Conservation (phyloP, 2,888 invertebrate genomes). For the Tipula confusa region DNA sequence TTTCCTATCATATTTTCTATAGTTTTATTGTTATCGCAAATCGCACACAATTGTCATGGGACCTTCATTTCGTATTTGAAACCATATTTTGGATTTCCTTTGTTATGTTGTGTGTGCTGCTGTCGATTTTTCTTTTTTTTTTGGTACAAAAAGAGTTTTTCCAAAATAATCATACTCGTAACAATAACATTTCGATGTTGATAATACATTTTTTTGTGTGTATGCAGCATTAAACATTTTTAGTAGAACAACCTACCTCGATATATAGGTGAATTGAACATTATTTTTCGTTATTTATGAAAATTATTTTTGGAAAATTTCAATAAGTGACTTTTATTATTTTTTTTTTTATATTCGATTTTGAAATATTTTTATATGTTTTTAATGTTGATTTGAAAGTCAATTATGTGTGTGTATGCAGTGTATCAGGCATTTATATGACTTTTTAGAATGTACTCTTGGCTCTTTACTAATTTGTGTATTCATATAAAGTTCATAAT, state of each 20-base stretch:
- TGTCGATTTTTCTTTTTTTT: neutral
- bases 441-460: too few relatives aligned
- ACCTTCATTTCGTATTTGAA: neutral
- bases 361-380: too few relatives aligned
- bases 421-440: too few relatives aligned
- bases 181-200: neutral
- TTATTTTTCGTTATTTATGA: too few relatives aligned
- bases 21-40: neutral
- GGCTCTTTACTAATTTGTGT: too few relatives aligned
- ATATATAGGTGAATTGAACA: too few relatives aligned
- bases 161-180: neutral
- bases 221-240: neutral
- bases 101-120: neutral
- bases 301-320: too few relatives aligned
- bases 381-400: too few relatives aligned
- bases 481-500: too few relatives aligned
- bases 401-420: too few relatives aligned
- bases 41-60: conserved; percentile 12
- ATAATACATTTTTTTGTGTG: neutral
- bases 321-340: too few relatives aligned
- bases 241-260: neutral
- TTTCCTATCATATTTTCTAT: conserved; percentile 25
- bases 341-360: too few relatives aligned
- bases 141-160: neutral
- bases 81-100: neutral